Percentiles rank a stretch among this genome's conserved stretches.
Conservation (phyloP, 2,113 vertebrate genomes). For the Platichthys stellatus region DNA sequence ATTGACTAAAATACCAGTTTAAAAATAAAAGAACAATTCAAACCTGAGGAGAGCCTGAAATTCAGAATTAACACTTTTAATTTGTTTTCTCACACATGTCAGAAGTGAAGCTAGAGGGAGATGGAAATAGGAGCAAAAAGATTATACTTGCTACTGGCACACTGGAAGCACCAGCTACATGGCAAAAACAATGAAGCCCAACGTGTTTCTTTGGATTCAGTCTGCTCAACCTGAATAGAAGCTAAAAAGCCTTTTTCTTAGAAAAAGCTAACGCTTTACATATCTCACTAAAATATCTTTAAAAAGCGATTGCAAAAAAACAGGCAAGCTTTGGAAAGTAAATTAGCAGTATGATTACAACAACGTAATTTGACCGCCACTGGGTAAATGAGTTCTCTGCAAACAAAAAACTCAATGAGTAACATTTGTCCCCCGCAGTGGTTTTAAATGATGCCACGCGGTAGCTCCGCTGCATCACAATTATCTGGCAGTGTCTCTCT, state of each 20-base stretch:
- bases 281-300: not conserved
- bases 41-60: slow-evolving; percentile 18
- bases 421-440: slow-evolving; percentile 69
- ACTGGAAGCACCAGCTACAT: not conserved
- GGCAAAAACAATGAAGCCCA: not conserved
- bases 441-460: slow-evolving; percentile 67
- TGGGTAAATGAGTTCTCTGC: slow-evolving; percentile 62
- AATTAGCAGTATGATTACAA: slow-evolving; percentile 60
- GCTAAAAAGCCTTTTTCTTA: not conserved
- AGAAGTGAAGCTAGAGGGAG: slow-evolving; percentile 15
- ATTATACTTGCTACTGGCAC: slow-evolving; percentile 1
- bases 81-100: slow-evolving; percentile 3
- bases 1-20: slow-evolving; percentile 16
- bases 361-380: slow-evolving; percentile 63
- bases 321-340: slow-evolving; percentile 21
- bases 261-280: not conserved
- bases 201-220: slow-evolving; percentile 13
- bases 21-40: not conserved
- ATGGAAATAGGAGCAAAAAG: slow-evolving; percentile 17
- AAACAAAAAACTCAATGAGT: slow-evolving; percentile 67
- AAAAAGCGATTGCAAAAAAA: not conserved
- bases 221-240: not conserved
- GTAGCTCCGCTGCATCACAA: slow-evolving; percentile 72
- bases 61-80: slow-evolving; percentile 13
- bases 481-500: slow-evolving; percentile 63